phyloP scores from a whole-genome alignment of 2,113 vertebrate genomes.

The Myiozetetes cayanensis region DNA sequence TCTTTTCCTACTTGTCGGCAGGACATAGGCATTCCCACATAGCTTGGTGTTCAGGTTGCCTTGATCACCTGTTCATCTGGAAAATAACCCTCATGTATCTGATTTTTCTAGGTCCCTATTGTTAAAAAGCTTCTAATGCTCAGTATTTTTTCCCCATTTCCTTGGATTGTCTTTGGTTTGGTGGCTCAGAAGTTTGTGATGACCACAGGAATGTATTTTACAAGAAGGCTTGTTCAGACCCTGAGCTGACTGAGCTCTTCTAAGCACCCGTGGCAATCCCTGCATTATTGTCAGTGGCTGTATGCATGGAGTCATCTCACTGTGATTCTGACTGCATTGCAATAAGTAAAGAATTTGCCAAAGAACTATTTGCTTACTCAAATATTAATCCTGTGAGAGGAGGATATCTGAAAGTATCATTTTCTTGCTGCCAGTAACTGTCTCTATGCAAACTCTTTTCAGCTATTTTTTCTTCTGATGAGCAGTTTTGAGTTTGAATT shows the following conservation, averaged over 20 bases:
- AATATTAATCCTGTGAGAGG: slow-evolving; percentile 24
- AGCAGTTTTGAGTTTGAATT: neutral
- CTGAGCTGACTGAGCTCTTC: neutral
- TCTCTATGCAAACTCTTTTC: slow-evolving; percentile 3
- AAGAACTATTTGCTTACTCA: slow-evolving; percentile 22
- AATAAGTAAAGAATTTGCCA: slow-evolving; percentile 19
- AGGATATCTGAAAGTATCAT: neutral
- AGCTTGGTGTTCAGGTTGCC: neutral
- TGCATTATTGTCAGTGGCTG: neutral
- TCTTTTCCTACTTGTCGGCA: neutral
- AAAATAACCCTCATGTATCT: neutral
- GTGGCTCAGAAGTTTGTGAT: neutral
- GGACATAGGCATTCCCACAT: neutral
- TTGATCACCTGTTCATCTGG: neutral
- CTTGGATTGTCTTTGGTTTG: neutral
- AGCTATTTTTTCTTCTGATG: neutral
- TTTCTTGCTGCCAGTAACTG: slow-evolving; percentile 19
- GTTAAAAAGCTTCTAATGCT: neutral
- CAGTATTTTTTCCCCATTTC: neutral
- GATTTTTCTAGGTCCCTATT: neutral
- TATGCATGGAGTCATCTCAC: neutral
- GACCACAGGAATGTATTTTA: neutral
- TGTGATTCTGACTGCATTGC: neutral
- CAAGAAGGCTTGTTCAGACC: neutral
- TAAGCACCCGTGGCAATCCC: neutral